Conservation (phyloP, 2,797 vertebrate genomes). For the Oreortyx pictus region DNA sequence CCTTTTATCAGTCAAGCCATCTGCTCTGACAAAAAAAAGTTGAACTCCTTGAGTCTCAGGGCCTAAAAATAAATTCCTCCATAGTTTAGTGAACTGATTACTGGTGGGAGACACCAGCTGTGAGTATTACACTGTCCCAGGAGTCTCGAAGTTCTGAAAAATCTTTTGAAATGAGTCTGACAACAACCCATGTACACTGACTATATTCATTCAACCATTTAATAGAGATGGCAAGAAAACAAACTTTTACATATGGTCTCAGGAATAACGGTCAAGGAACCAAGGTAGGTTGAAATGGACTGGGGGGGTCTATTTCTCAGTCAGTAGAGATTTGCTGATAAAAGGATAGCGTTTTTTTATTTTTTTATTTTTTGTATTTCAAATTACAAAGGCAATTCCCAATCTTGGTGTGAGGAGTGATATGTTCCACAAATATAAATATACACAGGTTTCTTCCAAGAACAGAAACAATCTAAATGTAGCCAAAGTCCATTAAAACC, state of each 20-base stretch:
- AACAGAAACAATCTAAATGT: background rate
- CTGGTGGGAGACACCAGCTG: too few species aligned
- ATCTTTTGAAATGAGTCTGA: background rate
- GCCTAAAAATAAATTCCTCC: too few species aligned
- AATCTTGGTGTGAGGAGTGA: background rate
- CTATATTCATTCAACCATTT: too few species aligned
- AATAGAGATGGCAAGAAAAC: background rate
- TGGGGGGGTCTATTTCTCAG: background rate
- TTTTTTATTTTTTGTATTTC: background rate
- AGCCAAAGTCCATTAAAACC: background rate
- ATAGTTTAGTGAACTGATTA: too few species aligned
- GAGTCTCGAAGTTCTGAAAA: background rate
- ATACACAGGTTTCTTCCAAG: background rate
- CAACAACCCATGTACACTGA: too few species aligned
- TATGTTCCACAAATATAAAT: background rate
- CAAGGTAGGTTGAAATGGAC: too few species aligned
- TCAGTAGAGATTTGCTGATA: background rate
- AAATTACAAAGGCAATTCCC: background rate
- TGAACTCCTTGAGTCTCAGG: background rate
- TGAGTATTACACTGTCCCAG: too few species aligned
- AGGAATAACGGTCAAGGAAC: background rate
- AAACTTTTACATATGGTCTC: background rate
- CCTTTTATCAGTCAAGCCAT: background rate
- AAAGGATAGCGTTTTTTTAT: background rate
- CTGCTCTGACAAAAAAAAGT: background rate